Base-by-base conservation (phyloP, 2,797 vertebrate genomes). In the Distichodus sexfasciatus region DNA sequence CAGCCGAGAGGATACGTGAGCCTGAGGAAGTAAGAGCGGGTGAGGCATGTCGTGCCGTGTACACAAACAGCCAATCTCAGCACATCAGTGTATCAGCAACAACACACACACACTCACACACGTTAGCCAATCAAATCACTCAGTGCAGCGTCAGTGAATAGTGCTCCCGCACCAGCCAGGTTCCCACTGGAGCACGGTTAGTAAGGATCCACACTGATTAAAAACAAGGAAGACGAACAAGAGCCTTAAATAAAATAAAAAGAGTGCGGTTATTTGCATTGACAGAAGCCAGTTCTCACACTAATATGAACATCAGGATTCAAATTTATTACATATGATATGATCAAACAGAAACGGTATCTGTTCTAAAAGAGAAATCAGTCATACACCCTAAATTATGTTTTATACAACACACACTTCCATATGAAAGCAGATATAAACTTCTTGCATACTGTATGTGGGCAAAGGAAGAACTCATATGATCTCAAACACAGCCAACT, bases 111-210 rank as follows among this genome's bases (percentile, higher is more conserved):
- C 24, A 41, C 55, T 55, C 50, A 60, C 19, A 58, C 58, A 33
- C 51, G 66, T 40, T 24, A 61, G 54, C 31, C 28, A 57, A 66
- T 23, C 23, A 70, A 54, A 65, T 44, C 62, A 77, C 24, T 69
- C 33, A 51, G 31, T 58, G 17, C 21, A 5, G 14, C 15, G 26
- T 53, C 31, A 59, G 55, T 24, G 38, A 33, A 62, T 61, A 31
- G 40, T 54, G 54, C 33, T 23, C 50, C 48, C 48, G 57, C 26
- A 77, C 44, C 23, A 66, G 29, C 14, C 55, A 55, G 36, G 36
- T 26, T 46, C 47, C 24, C 67, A 47, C 23, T 69, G 62, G 62
- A 44, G 31, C 31, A 50, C 36, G 29, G 53, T 71, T 74, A 77
- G 71, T 63, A 63, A 48, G 21, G 51, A 47, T 57, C 44, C 7